Evolutionary conservation across 2,888 invertebrate species (phyloP), one percentile per base, ranked within the genome.

Genomic region (Orthosia gracilis): DNA sequence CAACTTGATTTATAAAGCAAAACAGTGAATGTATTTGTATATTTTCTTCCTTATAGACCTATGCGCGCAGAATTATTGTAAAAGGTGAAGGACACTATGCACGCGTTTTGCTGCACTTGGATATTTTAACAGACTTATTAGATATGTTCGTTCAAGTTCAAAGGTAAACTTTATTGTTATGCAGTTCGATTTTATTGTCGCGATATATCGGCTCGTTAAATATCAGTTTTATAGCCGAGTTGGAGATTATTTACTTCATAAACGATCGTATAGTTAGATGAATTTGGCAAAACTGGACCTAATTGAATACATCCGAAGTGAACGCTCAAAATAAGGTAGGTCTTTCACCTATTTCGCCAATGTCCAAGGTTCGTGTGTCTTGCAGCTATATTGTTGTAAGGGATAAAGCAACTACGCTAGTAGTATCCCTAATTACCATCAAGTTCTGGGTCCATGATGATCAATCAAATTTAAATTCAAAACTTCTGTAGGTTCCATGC

Each of bases 1-100:
- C 61, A 73, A 82, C 80, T 84, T 84, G 86, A 84, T 86, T 84
- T 86, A 85, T 82, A 80, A 75, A 84, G 66, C 70, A 74, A 80
- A 73, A 23, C 59, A 82, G 87, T 85, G 85, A 87, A 82, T 78
- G 87, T 80, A 77, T 77, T 75, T 71, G 64, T 76, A 78, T 80
- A 79, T 80, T 85, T 83, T 87, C 86, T 87, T 87, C 87, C 87
- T 87, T 87, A 79, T 87, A 82, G 87, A 65, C 66, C 69, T 75
- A 68, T 66, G 76, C 76, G 69, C 49, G 76, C 76, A 78, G 69
- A 79, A 65, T 61, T 70, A 75, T 82, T 78, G 71, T 78, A 84
- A 83, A 82, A 87, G 87, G 85, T 86, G 86, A 88, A 89, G 89
- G 88, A 73, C 85, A 68, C 69, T 80, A 75, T 73, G 73, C 68